Evolutionary conservation across 2,113 vertebrate genomes (phyloP).

Genomic region (Chamaea fasciata): DNA sequence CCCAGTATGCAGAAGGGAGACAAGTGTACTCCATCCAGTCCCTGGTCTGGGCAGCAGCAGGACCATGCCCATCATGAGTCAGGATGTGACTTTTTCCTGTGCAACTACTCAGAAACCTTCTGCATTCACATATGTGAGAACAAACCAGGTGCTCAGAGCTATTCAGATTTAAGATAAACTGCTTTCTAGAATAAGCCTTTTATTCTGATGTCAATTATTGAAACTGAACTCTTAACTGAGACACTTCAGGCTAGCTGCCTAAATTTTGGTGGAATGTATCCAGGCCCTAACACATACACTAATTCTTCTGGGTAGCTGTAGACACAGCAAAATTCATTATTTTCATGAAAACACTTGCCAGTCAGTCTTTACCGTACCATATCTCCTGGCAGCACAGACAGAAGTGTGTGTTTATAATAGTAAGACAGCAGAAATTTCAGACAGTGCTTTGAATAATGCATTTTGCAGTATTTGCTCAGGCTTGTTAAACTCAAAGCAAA

Average conservation of each 20-base stretch:
- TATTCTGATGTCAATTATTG: not conserved
- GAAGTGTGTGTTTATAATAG: not conserved
- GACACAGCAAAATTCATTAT: not conserved
- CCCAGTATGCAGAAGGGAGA: not conserved
- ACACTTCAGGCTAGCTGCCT: not conserved
- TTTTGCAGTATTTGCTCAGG: not conserved
- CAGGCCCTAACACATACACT: not conserved
- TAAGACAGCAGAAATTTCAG: not conserved
- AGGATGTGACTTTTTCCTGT: not conserved
- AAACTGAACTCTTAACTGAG: not conserved
- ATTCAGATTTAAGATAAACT: not conserved
- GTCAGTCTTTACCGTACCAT: not conserved
- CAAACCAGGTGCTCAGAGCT: not conserved
- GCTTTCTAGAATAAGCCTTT: not conserved
- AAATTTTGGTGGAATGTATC: not conserved
- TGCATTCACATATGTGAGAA: accelerated
- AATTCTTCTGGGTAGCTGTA: not conserved
- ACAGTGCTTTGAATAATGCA: not conserved
- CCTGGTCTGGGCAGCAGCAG: not conserved
- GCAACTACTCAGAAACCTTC: not conserved
- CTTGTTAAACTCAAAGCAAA: not conserved
- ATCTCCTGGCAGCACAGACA: not conserved
- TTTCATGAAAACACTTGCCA: not conserved
- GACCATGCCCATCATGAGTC: not conserved
- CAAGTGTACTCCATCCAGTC: not conserved